phyloP scores from a whole-genome alignment of 2,113 vertebrate species.

The Chaetorhynchus papuensis region DNA sequence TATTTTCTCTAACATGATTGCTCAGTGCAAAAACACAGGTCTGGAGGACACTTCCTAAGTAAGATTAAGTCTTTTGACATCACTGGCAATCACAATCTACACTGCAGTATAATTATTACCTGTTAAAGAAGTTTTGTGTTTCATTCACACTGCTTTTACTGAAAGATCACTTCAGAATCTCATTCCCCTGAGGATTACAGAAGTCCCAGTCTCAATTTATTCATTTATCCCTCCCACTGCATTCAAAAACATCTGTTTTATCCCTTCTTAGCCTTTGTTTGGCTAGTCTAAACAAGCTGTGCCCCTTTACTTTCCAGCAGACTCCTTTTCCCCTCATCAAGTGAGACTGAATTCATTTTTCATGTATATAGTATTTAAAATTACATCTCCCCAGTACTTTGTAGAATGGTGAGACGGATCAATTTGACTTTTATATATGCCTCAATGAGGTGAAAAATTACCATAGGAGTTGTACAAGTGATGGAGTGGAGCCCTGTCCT shows the following conservation, averaged over 20 bases:
- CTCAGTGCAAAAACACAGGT: not conserved
- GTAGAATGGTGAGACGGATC: not conserved
- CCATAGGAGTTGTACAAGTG: rapidly evolving
- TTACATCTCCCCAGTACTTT: not conserved
- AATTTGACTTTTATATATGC: not conserved
- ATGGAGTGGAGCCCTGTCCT: not conserved
- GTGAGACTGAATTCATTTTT: not conserved
- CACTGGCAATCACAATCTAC: not conserved
- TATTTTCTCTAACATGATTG: not conserved
- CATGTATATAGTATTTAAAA: not conserved
- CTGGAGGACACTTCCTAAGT: not conserved
- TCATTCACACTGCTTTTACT: not conserved
- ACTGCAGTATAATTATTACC: not conserved
- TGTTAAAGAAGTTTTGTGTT: not conserved
- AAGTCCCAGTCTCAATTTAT: not conserved
- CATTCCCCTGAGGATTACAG: not conserved
- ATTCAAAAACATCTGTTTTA: not conserved
- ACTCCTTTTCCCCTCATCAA: not conserved
- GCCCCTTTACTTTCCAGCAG: not conserved
- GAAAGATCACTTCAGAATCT: not conserved
- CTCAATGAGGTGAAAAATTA: not conserved
- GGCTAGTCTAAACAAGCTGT: not conserved
- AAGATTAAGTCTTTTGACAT: not conserved
- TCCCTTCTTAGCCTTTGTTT: not conserved
- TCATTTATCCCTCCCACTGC: not conserved